Percentiles rank a stretch among this genome's conserved stretches.
Evolutionary conservation across 2,888 invertebrate genomes (phyloP).

Genomic region (Macrophya alboannulata): DNA sequence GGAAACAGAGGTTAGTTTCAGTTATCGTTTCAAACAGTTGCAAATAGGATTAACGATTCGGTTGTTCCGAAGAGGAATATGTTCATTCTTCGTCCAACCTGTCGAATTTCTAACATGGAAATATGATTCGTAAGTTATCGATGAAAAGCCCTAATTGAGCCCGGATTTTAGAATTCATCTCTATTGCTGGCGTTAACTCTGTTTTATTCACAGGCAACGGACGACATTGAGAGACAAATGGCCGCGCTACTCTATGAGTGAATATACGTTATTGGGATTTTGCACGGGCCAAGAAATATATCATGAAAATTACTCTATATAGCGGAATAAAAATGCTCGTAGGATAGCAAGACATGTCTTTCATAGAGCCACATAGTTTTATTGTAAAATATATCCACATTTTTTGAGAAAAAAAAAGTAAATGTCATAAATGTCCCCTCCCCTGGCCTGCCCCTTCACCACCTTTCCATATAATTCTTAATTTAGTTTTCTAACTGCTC

Average conservation of each 20-base stretch:
- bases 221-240: too few species aligned
- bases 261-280: constrained; percentile 8
- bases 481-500: background rate
- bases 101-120: too few species aligned
- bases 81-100: too few species aligned
- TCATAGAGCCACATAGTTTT: background rate
- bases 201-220: too few species aligned
- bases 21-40: too few species aligned
- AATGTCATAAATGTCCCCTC: background rate
- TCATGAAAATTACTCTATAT: constrained; percentile 1
- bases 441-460: background rate
- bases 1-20: too few species aligned
- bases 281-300: background rate
- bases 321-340: background rate
- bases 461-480: background rate
- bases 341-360: background rate
- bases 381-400: background rate
- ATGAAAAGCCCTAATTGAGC: too few species aligned
- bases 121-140: too few species aligned
- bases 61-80: too few species aligned
- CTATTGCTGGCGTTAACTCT: too few species aligned
- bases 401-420: background rate
- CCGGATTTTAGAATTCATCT: too few species aligned
- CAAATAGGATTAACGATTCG: too few species aligned
- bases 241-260: background rate